A percentile compares a stretch with the other conserved stretches of the same genome.
Evolutionary conservation across 64 coral and sea anemone genomes (phyloP).

Genomic region (Stichodactyla mertensii): DNA sequence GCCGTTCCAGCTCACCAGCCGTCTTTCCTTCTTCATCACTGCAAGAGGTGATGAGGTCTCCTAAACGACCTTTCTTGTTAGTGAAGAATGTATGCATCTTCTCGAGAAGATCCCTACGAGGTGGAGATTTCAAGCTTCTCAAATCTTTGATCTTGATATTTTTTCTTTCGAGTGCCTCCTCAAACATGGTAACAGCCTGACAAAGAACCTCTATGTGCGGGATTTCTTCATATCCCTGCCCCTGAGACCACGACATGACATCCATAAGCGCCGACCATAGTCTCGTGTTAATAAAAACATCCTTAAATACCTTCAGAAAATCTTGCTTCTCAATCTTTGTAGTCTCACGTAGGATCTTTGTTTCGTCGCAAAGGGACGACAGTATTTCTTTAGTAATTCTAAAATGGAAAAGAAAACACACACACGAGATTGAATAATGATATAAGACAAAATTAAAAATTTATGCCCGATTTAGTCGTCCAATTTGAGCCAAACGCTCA

Average conservation of each 20-base stretch:
- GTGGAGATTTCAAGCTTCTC: neutral
- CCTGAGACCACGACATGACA: neutral
- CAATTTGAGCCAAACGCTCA: too few species aligned
- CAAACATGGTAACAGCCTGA: neutral
- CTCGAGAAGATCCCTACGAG: neutral
- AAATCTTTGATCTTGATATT: conserved; percentile 13
- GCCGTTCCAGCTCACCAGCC: neutral
- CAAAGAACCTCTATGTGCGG: neutral
- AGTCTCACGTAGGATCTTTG: neutral
- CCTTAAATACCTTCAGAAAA: neutral
- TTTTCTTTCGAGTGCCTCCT: neutral
- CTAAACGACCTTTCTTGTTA: neutral
- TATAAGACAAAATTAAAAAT: too few species aligned
- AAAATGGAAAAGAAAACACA: neutral
- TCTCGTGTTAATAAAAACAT: neutral
- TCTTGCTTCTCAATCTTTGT: neutral
- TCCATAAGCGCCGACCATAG: neutral
- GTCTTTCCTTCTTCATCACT: neutral
- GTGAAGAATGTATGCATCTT: conserved; percentile 11
- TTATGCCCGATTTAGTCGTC: too few species aligned
- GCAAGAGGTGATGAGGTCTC: neutral
- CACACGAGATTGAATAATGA: too few species aligned
- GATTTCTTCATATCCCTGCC: neutral
- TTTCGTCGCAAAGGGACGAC: neutral
- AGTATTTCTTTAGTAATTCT: neutral